Conservation (phyloP, 2,113 vertebrate genomes). For the Pyxicephalus adspersus region DNA sequence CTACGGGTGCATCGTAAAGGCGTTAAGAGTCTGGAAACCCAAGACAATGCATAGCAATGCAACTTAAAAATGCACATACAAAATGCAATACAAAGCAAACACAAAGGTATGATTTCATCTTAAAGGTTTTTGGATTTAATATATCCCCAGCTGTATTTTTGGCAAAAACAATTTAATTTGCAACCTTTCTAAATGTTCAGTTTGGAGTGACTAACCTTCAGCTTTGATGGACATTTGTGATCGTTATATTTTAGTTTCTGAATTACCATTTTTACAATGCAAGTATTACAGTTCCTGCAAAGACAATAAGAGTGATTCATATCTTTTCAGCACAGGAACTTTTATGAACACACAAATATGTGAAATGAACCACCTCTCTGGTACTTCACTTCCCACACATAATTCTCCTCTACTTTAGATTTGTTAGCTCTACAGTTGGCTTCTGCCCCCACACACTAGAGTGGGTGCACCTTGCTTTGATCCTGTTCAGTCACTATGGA, state of each 20-base stretch:
- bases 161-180: too few relatives aligned
- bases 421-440: slow-evolving; percentile 42
- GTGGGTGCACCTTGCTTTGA: slow-evolving; percentile 54
- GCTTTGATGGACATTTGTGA: slow-evolving; percentile 9
- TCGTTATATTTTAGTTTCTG: slow-evolving; percentile 5
- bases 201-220: not conserved
- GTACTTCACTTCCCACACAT: slow-evolving; percentile 54
- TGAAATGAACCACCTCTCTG: slow-evolving; percentile 37
- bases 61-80: too few relatives aligned
- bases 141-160: not conserved
- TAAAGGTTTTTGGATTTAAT: too few relatives aligned
- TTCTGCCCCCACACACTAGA: slow-evolving; percentile 51
- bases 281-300: slow-evolving; percentile 25
- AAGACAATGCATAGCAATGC: too few relatives aligned
- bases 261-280: not conserved
- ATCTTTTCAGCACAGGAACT: slow-evolving; percentile 33
- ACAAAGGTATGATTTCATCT: too few relatives aligned
- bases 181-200: not conserved
- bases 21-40: too few relatives aligned
- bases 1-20: too few relatives aligned
- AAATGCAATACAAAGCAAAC: too few relatives aligned
- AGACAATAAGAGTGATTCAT: slow-evolving; percentile 39
- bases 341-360: slow-evolving; percentile 47
- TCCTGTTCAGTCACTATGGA: slow-evolving; percentile 39
- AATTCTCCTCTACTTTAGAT: slow-evolving; percentile 35